Evolutionary conservation across 2,888 invertebrate genomes (phyloP), one percentile per base, ranked within the genome.

Genomic region (Lobophora halterata): DNA sequence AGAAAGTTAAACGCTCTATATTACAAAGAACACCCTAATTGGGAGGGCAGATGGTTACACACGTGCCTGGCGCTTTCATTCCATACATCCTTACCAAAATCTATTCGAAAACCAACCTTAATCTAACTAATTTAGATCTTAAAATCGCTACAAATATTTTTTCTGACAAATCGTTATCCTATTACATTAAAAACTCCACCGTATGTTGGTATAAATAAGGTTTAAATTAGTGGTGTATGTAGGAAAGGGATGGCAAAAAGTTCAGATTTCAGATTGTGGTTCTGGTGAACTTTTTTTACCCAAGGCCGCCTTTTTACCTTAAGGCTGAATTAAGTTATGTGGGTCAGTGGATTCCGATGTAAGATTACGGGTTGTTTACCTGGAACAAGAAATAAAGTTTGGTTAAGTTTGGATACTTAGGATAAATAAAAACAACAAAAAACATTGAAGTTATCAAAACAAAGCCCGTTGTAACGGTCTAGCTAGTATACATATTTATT

Each of bases 11-110:
- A 42, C 42, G 46, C 46, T 48, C 44, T 36, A 53, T 46, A 47
- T 46, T 34, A 50, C 48, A 50, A 53, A 49, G 46, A 37, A 31
- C 36, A 26, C 48, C 49, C 65, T 73, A 73, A 76, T 77, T 73
- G 70, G 60, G 55, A 56, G 62, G 58, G 68, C 79, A 77, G 77
- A 72, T 77, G 79, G 60, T 58, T 50, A 44, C 41, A 38, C 43
- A 43, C 54, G 54, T 52, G 54, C 53, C 43, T 31, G 45, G 35
- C 52, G 45, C 44, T 46, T 49, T 45, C 37, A 43, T 42, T 34
- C 43, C 42, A 41, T 28, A 18, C 21, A 37, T 27, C 31, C 26
- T 37, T 21, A 18, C 11, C 7, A 26, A 6, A 8, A 1, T 18
- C 5, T 5, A 20, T 5, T 2, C 30, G 5, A 41, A 43, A 36